Evolutionary conservation across 1,140 invertebrate genomes (phyloP), one percentile per base, ranked within the genome.

Genomic region (Teleopsis dalmanni): DNA sequence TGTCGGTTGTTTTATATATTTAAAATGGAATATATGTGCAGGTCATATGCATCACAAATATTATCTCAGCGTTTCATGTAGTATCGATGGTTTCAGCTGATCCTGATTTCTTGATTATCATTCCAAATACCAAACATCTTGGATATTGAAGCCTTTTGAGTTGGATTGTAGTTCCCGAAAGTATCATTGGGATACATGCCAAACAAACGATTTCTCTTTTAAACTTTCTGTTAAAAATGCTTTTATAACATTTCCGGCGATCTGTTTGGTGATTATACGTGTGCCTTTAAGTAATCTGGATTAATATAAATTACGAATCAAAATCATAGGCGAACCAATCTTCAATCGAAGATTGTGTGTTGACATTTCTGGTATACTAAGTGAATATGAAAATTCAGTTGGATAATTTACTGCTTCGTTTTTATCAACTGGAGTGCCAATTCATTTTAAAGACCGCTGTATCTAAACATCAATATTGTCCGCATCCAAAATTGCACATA

Each of bases 61-160:
- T n/a, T n/a, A n/a, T n/a, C n/a, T n/a, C n/a, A n/a, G n/a, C n/a
- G n/a, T n/a, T n/a, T n/a, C n/a, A n/a, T n/a, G n/a, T n/a, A n/a
- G n/a, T n/a, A n/a, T n/a, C n/a, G n/a, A n/a, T n/a, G n/a, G n/a
- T n/a, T n/a, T n/a, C n/a, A n/a, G n/a, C n/a, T n/a, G n/a, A n/a
- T n/a, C n/a, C n/a, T n/a, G 73, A 54, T 62, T 79, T 79, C 57
- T 79, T 79, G 4, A 79, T 75, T 1, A 75, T 75, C 62, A 78
- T 76, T 18, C 75, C 70, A 59, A 76, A 79, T 5, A 60, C 57
- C 3, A 73, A 60, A 51, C 62, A 69, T 36, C 72, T 42, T 21
- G 70, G 65, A 57, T 76, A 73, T 49, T 73, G 59, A 50, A 72
- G 35, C 42, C 76, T 46, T 60, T 72, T 72, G 61, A 59, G 59